Conservation (phyloP, 2,797 vertebrate genomes). For the Psittacula echo region DNA sequence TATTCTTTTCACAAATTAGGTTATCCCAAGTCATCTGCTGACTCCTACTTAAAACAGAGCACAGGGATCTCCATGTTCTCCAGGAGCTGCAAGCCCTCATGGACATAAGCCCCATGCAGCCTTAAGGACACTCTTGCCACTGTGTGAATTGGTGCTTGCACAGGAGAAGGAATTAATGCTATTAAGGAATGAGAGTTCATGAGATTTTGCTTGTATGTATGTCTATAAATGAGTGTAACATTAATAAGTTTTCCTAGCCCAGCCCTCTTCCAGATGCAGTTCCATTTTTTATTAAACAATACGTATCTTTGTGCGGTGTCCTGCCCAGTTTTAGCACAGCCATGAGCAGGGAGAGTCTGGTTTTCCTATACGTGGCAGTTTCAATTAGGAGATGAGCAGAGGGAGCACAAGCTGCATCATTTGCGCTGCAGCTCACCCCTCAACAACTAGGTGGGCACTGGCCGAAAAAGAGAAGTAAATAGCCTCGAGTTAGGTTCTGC, state of each 20-base stretch:
- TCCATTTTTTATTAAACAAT: background rate
- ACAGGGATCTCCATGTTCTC: background rate
- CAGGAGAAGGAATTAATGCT: background rate
- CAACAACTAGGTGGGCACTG: background rate
- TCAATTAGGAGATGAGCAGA: background rate
- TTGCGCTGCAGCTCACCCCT: background rate
- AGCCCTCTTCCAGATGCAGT: background rate
- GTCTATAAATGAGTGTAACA: background rate
- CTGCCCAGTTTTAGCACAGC: background rate
- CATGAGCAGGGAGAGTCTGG: background rate
- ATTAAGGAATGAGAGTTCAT: background rate
- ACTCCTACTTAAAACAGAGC: constrained; percentile 14
- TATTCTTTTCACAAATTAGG: constrained; percentile 49
- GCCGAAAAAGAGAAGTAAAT: background rate
- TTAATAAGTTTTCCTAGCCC: background rate
- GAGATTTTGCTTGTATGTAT: background rate
- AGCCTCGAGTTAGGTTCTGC: background rate
- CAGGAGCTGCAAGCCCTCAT: background rate
- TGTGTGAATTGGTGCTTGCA: background rate
- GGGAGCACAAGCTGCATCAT: background rate
- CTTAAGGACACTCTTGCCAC: background rate
- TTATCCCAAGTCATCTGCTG: constrained; percentile 37
- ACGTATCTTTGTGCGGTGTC: background rate
- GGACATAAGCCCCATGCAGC: background rate
- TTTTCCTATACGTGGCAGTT: background rate